Evolutionary conservation across 2,797 vertebrate genomes (phyloP).

Genomic region (Enteromius paludinosus): DNA sequence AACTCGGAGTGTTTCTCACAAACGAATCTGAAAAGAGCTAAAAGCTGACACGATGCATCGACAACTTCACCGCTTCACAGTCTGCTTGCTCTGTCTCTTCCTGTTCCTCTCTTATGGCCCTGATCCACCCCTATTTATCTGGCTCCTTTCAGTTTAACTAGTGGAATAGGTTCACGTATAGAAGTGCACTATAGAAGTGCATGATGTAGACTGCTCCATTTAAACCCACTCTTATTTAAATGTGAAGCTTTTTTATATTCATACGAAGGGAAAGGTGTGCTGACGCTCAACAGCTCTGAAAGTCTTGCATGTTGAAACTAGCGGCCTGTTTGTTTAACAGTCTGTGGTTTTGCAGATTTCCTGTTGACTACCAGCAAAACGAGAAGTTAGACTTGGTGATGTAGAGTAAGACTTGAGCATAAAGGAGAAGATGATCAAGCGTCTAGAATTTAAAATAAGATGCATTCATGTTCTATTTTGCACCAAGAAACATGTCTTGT

Average conservation of each 20-base stretch:
- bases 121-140: slow-evolving; percentile 73
- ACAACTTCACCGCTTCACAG: slow-evolving; percentile 57
- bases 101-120: slow-evolving; percentile 78
- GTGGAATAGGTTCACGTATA: neutral
- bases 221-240: neutral
- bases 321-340: slow-evolving; percentile 67
- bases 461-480: neutral
- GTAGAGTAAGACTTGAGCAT: neutral
- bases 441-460: neutral
- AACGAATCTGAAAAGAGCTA: slow-evolving; percentile 22
- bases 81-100: slow-evolving; percentile 74
- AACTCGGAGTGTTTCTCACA: slow-evolving; percentile 32
- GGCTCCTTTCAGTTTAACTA: slow-evolving; percentile 62
- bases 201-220: neutral
- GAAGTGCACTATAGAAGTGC: neutral
- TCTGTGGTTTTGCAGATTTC: slow-evolving; percentile 82
- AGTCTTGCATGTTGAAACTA: slow-evolving; percentile 78
- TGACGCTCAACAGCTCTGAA: slow-evolving; percentile 55
- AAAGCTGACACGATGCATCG: slow-evolving; percentile 40
- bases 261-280: slow-evolving; percentile 21
- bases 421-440: neutral
- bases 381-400: slow-evolving; percentile 70
- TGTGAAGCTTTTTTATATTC: slow-evolving; percentile 30
- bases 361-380: slow-evolving; percentile 81
- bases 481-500: neutral